Base-by-base conservation (phyloP, 1,140 invertebrate species). In the Andrena cerasifolii region DNA sequence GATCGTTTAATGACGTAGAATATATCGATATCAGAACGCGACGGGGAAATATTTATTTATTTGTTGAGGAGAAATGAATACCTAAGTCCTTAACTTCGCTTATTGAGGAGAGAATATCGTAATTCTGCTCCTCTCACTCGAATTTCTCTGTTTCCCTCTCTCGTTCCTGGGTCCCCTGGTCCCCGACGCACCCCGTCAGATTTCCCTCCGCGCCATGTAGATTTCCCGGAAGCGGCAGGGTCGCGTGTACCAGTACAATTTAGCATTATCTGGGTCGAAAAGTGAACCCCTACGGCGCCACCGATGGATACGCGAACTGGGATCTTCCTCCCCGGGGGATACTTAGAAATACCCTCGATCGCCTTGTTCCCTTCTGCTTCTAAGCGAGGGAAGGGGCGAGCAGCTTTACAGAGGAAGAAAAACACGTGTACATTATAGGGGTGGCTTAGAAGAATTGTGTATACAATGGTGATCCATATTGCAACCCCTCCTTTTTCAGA, bases 211-310 rank as follows among this genome's bases (percentile, higher is more conserved):
- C 18, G 31, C 7, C 31, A 8, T 33, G 18, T 59, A 36, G 56
- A 59, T 59, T 59, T 59, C 56, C 56, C 56, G 21, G 56, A 59
- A 59, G 56, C 33, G 33, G 7, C n/a, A n/a, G 0, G 31, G 56
- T 28, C 54, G 33, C 31, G 31, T 21, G 31, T 16, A n/a, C 31
- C 2, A 6, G 7, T 59, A 31, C 56, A 40, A 59, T 59, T 59
- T 59, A 59, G 31, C 56, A 59, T 59, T 33, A 33, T n/a, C 28
- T n/a, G 16, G 54, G 56, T 59, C 31, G 31, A 59, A 36, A 59
- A 40, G 56, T 59, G 31, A 21, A 59, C 33, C 7, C 56, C n/a
- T 18, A 8, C 18, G 18, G 31, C 1, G 3, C 4, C 7, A 28
- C 21, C 49, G 56, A 59, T 59, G 56, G 36, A 59, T 59, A 59